phyloP scores from a whole-genome alignment of 2,797 vertebrate genomes.

The Choloepus didactylus region DNA sequence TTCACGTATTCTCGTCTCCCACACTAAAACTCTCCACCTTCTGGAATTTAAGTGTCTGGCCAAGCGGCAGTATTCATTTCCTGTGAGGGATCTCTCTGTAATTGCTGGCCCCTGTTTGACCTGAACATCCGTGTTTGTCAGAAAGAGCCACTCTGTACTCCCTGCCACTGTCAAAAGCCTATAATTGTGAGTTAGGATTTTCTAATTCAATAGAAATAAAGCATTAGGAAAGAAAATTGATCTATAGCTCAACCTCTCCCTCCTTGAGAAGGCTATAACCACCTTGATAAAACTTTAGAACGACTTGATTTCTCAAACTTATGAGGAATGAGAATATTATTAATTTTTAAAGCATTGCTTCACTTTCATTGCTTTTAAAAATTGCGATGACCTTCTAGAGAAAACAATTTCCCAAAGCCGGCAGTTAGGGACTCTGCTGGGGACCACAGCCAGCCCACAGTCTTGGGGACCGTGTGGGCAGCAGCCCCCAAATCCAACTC shows the following conservation, averaged over 20 bases:
- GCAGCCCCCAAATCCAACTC: background rate
- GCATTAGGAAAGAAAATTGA: background rate
- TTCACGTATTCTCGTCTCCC: accelerated
- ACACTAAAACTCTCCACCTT: accelerated
- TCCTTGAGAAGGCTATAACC: background rate
- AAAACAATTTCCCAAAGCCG: background rate
- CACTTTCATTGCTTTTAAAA: background rate
- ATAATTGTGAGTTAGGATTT: background rate
- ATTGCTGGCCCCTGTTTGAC: background rate
- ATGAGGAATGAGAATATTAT: background rate
- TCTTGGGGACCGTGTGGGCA: too few relatives aligned
- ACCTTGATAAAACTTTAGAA: background rate
- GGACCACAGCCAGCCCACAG: background rate
- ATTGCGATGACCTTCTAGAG: background rate
- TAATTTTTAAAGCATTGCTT: background rate
- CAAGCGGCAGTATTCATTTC: background rate
- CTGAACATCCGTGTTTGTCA: background rate
- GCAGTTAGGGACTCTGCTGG: accelerated
- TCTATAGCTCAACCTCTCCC: accelerated
- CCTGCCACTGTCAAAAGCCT: accelerated
- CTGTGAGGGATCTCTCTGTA: background rate
- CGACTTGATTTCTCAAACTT: background rate
- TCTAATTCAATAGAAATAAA: background rate
- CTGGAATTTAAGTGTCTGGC: background rate
- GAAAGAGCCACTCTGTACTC: background rate